These are phyloP conservation scores for Frankliniella fusca DNA, from an alignment of 2,888 invertebrate species.

Conservation along the genomic window DNA sequence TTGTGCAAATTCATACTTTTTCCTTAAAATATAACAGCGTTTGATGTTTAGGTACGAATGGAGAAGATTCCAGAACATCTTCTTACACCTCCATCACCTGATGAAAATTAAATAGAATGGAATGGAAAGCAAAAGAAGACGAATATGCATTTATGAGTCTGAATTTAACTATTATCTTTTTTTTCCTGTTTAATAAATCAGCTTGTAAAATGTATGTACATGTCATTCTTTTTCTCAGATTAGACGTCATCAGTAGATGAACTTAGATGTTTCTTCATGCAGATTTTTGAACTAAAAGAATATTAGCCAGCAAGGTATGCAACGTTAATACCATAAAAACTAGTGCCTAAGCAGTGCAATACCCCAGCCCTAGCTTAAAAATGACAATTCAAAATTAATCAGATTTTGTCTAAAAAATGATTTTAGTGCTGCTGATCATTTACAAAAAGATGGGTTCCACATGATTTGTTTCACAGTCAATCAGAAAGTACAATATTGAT, in stretches of 20 bases:
- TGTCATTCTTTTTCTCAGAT: slow-evolving; percentile 32
- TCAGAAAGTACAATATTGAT: background rate
- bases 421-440: background rate
- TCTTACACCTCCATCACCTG: slow-evolving; percentile 47
- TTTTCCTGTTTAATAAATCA: background rate
- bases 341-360: too few relatives aligned
- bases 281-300: too few relatives aligned
- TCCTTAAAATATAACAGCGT: background rate
- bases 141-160: background rate
- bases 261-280: too few relatives aligned
- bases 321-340: too few relatives aligned
- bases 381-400: background rate
- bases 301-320: too few relatives aligned
- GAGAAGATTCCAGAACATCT: slow-evolving; percentile 56
- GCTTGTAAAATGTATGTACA: background rate
- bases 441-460: background rate
- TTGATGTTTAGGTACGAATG: slow-evolving; percentile 47
- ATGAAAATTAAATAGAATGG: slow-evolving; percentile 30
- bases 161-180: background rate
- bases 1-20: background rate
- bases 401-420: background rate
- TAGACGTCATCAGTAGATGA: background rate
- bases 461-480: background rate
- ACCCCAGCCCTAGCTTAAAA: background rate
- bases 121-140: background rate